Percentiles rank a stretch among this genome's conserved stretches.
Evolutionary conservation across 2,797 vertebrate genomes (phyloP).

Genomic region (Myotis pilosus): DNA sequence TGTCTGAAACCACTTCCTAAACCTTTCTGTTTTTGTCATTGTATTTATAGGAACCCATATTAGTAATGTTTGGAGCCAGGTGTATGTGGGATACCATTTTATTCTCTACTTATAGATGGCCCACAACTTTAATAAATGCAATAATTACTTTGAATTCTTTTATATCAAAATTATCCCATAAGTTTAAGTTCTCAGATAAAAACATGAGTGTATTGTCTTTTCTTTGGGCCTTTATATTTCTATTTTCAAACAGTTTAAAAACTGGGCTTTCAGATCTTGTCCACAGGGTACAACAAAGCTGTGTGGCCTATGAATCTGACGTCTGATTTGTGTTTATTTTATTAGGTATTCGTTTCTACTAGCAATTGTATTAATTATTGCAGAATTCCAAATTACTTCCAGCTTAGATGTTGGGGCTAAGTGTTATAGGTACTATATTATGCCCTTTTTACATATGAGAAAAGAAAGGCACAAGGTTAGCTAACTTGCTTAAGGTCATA

Average conservation of each 20-base stretch:
- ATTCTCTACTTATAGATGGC: not conserved
- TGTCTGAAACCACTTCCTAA: not conserved
- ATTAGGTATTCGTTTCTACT: not conserved
- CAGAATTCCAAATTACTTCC: not conserved
- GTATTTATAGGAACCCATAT: not conserved
- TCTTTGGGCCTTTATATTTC: constrained; percentile 2
- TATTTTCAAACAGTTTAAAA: constrained; percentile 29
- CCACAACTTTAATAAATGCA: not conserved
- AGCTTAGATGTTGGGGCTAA: not conserved
- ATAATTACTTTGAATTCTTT: constrained; percentile 18
- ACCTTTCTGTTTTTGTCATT: not conserved
- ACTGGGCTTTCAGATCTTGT: not conserved
- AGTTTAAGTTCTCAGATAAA: constrained; percentile 8
- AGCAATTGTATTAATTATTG: not conserved
- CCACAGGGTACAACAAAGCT: not conserved
- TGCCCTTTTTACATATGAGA: not conserved
- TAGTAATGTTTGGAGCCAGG: not conserved
- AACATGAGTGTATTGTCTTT: constrained; percentile 1
- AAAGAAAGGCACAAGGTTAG: constrained; percentile 27
- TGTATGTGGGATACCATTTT: not conserved
- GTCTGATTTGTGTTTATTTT: constrained; percentile 18
- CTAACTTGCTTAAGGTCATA: constrained; percentile 19
- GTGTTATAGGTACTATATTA: not conserved
- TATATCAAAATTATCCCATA: constrained; percentile 24
- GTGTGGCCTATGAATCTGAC: constrained; percentile 7